These are phyloP conservation scores for Spisula solida DNA, from an alignment of 2,888 invertebrate species.

Conservation along the genomic window DNA sequence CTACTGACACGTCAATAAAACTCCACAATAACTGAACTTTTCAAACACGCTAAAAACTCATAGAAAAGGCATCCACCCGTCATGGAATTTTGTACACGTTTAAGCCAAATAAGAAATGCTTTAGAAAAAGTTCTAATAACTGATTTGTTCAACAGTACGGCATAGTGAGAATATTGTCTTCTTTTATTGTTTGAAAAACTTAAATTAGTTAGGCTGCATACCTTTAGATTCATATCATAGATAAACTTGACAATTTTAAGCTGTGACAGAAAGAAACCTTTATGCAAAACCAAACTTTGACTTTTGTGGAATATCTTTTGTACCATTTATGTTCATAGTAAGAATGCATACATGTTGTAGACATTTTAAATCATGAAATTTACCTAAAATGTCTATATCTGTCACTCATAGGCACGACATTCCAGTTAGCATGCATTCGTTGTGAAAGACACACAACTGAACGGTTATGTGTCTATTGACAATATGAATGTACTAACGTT, in stretches of 20 bases:
- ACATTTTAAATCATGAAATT: conserved; percentile 20
- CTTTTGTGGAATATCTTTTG: neutral
- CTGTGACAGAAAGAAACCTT: neutral
- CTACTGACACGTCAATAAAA: no score
- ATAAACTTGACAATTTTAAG: conserved; percentile 17
- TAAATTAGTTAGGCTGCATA: neutral
- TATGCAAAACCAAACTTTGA: neutral
- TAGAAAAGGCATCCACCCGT: no score
- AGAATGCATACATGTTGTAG: neutral
- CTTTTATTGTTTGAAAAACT: neutral
- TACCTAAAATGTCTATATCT: conserved; percentile 15
- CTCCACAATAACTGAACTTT: no score
- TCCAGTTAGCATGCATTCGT: neutral
- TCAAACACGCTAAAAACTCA: no score
- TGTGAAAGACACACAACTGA: neutral
- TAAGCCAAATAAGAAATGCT: no score
- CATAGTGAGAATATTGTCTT: neutral
- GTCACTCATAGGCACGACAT: neutral
- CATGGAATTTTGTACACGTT: no score
- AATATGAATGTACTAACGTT: neutral
- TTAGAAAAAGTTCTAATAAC: no score
- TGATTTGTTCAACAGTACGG: no score
- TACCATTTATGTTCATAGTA: neutral
- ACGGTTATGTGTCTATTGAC: neutral
- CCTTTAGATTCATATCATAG: neutral